Evolutionary conservation across 2,888 invertebrate species (phyloP), one percentile per base, ranked within the genome.

Genomic region (Harpalus rufipes): DNA sequence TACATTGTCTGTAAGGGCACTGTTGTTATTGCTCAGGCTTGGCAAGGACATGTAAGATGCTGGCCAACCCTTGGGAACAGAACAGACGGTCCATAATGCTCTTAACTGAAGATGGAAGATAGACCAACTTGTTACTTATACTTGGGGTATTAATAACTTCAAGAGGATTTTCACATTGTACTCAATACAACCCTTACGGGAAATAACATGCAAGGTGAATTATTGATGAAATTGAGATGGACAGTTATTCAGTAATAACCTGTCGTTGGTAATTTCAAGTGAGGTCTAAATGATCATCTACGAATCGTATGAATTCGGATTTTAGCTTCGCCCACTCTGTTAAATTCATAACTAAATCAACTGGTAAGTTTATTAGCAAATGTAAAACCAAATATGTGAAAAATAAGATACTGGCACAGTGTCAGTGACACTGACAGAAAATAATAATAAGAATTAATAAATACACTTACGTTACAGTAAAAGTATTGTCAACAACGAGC

Each of bases 51-150:
- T 12, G 41, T 74, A 74, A 74, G 72, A 74, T 44, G 72, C 41
- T 74, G 72, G 14, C 72, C 44, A 18, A 74, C 72, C 72, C 72
- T 74, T 74, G 72, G 72, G 72, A 74, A 74, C 44, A 41, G 10
- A 74, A 12, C 72, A 74, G 72, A 74, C 44, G 72, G 72, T 74
- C 44, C 41, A 51, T 74, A 74, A 74, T 44, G 18, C 44, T 44
- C 72, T 74, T 74, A 68, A 74, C 72, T 44, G 72, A n/a, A 74
- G 72, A 74, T 74, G 16, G n/a, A 39, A 41, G 72, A 74, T 74
- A 74, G 44, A 74, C 72, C 44, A 18, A 74, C 16, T 74, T 44
- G 72, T 74, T 72, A 72, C 68, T 72, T 41, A 72, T 72, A 72
- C 68, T 41, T 44, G 72, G 18, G 41, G 72, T 74, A 74, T 74